Percentiles rank a stretch among this genome's conserved stretches.
Conservation (phyloP, 2,888 invertebrate genomes). For the Petrolisthes manimaculis region DNA sequence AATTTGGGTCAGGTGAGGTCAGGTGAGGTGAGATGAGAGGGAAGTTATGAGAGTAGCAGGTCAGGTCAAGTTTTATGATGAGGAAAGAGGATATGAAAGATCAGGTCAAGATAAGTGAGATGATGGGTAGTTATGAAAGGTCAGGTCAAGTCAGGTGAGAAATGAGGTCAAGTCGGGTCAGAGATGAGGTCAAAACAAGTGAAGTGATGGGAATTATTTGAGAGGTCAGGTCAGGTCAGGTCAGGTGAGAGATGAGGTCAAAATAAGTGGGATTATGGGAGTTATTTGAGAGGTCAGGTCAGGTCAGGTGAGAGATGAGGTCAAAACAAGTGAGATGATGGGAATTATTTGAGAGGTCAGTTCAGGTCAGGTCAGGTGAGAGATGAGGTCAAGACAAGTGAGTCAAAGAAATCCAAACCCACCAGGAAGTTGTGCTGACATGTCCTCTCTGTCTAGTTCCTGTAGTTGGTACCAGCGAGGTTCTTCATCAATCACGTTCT, state of each 20-base stretch:
- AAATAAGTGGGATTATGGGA: no score
- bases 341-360: neutral
- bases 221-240: no score
- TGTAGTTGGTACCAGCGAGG: constrained; percentile 74
- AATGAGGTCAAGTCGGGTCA: no score
- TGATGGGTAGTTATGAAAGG: neutral
- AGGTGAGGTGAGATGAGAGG: neutral
- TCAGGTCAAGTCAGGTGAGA: neutral
- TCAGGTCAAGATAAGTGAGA: neutral
- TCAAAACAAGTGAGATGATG: neutral
- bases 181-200: no score
- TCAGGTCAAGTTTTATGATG: no score
- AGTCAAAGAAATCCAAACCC: neutral
- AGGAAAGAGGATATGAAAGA: no score
- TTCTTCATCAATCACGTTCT: constrained; percentile 73
- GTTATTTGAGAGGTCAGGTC: no score
- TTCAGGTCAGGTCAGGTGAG: neutral
- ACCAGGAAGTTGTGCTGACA: constrained; percentile 19
- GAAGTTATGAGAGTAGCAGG: no score
- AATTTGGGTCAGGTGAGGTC: neutral
- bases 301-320: neutral
- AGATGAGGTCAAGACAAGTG: neutral
- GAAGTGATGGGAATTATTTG: no score
- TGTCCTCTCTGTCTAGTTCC: constrained; percentile 66
- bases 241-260: no score